These are phyloP conservation scores for Murina feae DNA, from an alignment of 2,113 vertebrate genomes.

Conservation along the genomic window DNA sequence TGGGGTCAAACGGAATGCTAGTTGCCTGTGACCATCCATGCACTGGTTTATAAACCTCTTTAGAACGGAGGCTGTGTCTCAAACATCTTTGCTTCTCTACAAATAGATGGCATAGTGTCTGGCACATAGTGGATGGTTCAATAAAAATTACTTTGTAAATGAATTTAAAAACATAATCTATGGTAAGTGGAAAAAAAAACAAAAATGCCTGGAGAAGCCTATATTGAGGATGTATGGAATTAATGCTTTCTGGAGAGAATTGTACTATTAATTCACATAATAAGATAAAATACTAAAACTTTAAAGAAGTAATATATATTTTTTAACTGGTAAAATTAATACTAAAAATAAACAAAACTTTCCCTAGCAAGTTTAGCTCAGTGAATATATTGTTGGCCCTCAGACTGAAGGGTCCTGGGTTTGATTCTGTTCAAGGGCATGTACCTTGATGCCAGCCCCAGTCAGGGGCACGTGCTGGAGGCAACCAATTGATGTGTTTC, in stretches of 20 bases:
- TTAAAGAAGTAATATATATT: background rate
- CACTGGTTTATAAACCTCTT: background rate
- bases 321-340: background rate
- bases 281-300: background rate
- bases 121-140: background rate
- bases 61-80: background rate
- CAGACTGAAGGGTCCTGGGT: too few relatives aligned
- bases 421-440: too few relatives aligned
- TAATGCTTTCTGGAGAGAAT: background rate
- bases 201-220: background rate
- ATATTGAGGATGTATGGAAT: background rate
- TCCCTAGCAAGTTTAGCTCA: too few relatives aligned
- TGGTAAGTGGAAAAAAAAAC: background rate
- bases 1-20: background rate
- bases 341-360: background rate
- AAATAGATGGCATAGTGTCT: background rate
- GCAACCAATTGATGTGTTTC: too few relatives aligned
- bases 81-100: background rate
- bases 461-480: too few relatives aligned
- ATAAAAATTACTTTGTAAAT: background rate
- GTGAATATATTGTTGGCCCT: background rate
- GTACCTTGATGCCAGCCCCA: too few relatives aligned
- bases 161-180: background rate
- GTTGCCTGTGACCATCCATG: background rate
- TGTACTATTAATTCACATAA: background rate